Base-by-base conservation (phyloP, 1,140 invertebrate genomes). In the Orchesella cincta region DNA sequence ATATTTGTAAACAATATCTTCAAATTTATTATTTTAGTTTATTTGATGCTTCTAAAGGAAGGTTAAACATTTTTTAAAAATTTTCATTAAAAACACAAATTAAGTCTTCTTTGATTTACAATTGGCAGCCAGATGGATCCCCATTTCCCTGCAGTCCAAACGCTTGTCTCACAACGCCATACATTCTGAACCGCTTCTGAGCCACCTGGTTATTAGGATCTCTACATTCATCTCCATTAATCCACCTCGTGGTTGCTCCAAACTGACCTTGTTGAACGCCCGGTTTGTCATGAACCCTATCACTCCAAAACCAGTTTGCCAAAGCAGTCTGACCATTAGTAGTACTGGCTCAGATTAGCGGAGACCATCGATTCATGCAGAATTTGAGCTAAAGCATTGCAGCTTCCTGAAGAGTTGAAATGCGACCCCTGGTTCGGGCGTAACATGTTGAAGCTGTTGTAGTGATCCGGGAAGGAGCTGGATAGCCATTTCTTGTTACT, bases 251-350 rank as follows among this genome's bases (percentile, higher is more conserved):
- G 2, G 76, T 77, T 28, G 71, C 36, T 33, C 80, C 80, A 74
- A 81, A 81, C 57, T 78, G 51, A 0, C 73, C 73, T 0, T 76
- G 20, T 26, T 70, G 16, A 5, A 79, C 78, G 57, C 71, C 75
- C 5, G 33, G 0, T n/a, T 18, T 23, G 46, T 78, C 31, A 23
- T 79, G 75, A 23, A 81, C 80, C 33, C 36, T n/a, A 14, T 14
- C 36, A 16, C 12, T 18, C 80, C 78, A 81, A 54, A 39, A 81
- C 75, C 76, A 81, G 23, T n/a, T n/a, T n/a, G n/a, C n/a, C n/a
- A 75, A 71, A 28, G 80, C 23, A 8, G 62, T 71, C n/a, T n/a
- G n/a, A n/a, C 0, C 79, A 77, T 28, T 76, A 80, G 34, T 80
- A 80, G 20, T 29, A 3, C 36, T 78, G 76, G 1, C 76, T 76